These are phyloP conservation scores for Festucalex cinctus DNA, from an alignment of 2,113 vertebrate species.

Conservation along the genomic window DNA sequence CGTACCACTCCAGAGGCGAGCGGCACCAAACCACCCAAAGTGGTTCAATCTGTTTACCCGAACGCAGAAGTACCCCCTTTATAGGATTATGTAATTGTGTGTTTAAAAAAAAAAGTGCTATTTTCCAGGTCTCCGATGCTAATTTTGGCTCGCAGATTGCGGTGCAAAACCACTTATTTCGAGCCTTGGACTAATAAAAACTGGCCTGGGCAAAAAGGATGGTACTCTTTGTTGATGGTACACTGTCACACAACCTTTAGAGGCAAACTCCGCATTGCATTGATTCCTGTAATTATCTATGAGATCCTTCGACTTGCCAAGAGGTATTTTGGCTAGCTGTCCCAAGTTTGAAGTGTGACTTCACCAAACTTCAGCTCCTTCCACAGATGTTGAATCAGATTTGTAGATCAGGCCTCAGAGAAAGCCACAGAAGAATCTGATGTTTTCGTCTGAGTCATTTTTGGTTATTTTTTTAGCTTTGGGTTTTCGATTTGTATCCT, in stretches of 20 bases:
- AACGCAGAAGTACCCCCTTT: too few species aligned
- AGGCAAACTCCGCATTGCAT: background rate
- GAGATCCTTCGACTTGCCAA: background rate
- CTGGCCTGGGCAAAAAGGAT: background rate
- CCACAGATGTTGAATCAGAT: background rate
- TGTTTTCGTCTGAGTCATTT: background rate
- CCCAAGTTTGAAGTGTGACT: background rate
- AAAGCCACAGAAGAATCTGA: background rate
- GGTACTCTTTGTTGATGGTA: too few species aligned
- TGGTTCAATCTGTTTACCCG: too few species aligned
- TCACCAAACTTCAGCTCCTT: background rate
- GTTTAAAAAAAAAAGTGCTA: too few species aligned
- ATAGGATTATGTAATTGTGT: too few species aligned
- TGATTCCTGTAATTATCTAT: background rate
- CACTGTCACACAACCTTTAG: background rate
- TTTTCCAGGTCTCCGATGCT: too few species aligned
- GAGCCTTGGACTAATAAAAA: background rate
- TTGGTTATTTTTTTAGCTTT: background rate
- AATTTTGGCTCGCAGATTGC: too few species aligned
- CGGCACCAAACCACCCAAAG: too few species aligned
- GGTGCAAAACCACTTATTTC: too few species aligned
- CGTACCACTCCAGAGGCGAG: too few species aligned
- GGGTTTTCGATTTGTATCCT: background rate
- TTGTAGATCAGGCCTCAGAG: background rate
- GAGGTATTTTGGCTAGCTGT: background rate